These are phyloP conservation scores for Mylabris sibirica DNA, from an alignment of 2,888 invertebrate species.

Conservation along the genomic window DNA sequence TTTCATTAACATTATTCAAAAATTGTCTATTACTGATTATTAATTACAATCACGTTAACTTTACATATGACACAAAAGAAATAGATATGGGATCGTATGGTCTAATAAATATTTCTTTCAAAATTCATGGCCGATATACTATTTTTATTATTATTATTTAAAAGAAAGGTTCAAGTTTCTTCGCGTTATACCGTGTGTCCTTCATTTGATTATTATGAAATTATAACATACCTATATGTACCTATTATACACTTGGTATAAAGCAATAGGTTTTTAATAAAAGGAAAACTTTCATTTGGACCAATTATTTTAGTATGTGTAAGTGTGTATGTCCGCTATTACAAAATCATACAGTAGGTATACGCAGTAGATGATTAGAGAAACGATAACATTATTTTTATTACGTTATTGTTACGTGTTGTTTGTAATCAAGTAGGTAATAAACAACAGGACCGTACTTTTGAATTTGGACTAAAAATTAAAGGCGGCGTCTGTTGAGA, in stretches of 20 bases:
- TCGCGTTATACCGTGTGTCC: not conserved
- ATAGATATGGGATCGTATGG: not conserved
- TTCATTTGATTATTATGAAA: conserved; percentile 4
- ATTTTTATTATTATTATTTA: not conserved
- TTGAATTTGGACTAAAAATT: not conserved
- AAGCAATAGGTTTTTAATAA: not conserved
- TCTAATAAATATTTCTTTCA: conserved; percentile 2
- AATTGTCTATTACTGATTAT: not conserved
- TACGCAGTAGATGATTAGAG: not conserved
- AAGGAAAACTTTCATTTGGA: conserved; percentile 7
- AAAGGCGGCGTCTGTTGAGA: not conserved
- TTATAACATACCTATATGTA: not conserved
- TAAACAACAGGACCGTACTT: not conserved
- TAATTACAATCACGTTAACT: not conserved
- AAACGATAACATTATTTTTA: not conserved
- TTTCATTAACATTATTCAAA: not conserved
- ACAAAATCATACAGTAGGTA: not conserved
- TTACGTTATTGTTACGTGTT: conserved; percentile 3
- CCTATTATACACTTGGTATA: too few species aligned
- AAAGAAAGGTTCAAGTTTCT: not conserved
- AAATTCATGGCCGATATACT: not conserved
- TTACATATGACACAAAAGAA: not conserved
- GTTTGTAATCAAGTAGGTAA: not conserved
- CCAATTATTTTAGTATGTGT: not conserved
- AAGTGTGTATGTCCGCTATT: not conserved